phyloP scores from a whole-genome alignment of 2,888 invertebrate genomes.

The Ditula angustiorana region DNA sequence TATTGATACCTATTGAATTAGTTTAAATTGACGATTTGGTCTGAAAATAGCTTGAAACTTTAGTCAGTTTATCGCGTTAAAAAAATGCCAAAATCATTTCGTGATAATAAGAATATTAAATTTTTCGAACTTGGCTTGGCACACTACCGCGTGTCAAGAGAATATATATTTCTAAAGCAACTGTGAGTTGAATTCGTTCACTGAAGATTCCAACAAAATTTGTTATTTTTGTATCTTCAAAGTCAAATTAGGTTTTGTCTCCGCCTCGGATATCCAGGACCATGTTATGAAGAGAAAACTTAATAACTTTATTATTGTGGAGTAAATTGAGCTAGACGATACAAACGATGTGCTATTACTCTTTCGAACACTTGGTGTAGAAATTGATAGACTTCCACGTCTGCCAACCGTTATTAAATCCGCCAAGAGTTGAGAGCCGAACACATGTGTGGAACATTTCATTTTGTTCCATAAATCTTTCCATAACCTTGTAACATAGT shows the following conservation, averaged over 20 bases:
- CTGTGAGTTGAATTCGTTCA: neutral
- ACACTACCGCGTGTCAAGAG: neutral
- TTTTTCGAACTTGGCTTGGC: neutral
- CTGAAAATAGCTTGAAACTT: no score
- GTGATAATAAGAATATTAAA: no score
- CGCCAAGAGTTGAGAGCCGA: conserved; percentile 42
- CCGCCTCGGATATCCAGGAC: neutral
- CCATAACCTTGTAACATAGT: conserved; percentile 19
- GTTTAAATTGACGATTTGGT: no score
- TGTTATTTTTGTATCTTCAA: neutral
- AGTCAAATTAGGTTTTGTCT: neutral
- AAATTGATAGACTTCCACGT: conserved; percentile 43
- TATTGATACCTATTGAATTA: no score
- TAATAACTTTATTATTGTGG: neutral
- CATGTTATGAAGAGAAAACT: neutral
- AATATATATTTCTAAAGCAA: neutral
- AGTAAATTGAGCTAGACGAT: conserved; percentile 21
- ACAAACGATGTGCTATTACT: conserved; percentile 34
- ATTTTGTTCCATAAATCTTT: conserved; percentile 67
- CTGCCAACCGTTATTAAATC: conserved; percentile 66
- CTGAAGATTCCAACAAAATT: neutral
- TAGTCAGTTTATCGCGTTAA: no score
- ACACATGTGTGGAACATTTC: conserved; percentile 62
- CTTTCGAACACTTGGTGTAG: conserved; percentile 31
- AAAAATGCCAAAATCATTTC: no score